Conservation (phyloP, 2,888 invertebrate species). For the Zootermopsis nevadensis region DNA sequence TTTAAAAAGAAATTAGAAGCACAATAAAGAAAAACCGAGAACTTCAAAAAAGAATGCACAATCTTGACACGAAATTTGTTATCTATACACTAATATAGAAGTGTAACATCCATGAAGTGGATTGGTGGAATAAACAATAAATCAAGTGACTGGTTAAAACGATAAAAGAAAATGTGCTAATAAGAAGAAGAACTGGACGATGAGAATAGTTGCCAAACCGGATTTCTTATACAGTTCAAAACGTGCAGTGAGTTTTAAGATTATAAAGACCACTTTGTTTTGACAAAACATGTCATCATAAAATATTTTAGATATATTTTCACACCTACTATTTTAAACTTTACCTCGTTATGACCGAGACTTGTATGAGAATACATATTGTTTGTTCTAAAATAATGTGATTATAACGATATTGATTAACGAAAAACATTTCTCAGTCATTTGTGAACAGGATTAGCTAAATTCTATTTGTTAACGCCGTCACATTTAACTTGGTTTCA, state of each 20-base stretch:
- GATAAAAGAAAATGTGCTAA: slow-evolving; percentile 15
- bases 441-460: too few species aligned
- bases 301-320: not conserved
- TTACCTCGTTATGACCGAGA: not conserved
- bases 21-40: too few species aligned
- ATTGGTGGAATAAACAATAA: not conserved
- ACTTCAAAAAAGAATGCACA: not conserved
- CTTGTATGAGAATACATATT: not conserved
- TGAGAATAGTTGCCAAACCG: slow-evolving; percentile 29
- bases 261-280: not conserved
- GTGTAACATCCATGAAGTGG: not conserved
- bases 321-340: not conserved
- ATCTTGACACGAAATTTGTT: slow-evolving; percentile 31
- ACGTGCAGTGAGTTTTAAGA: not conserved
- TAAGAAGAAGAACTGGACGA: not conserved
- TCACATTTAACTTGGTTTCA: too few species aligned
- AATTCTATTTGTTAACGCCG: too few species aligned
- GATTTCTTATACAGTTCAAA: not conserved
- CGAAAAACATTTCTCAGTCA: too few species aligned
- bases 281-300: not conserved
- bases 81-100: slow-evolving; percentile 1
- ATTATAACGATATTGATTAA: too few species aligned
- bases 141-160: not conserved
- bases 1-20: not conserved
- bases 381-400: not conserved